Evolutionary conservation across 1,140 invertebrate species (phyloP), one percentile per base, ranked within the genome.

Genomic region (Rhagoletis zephyria): DNA sequence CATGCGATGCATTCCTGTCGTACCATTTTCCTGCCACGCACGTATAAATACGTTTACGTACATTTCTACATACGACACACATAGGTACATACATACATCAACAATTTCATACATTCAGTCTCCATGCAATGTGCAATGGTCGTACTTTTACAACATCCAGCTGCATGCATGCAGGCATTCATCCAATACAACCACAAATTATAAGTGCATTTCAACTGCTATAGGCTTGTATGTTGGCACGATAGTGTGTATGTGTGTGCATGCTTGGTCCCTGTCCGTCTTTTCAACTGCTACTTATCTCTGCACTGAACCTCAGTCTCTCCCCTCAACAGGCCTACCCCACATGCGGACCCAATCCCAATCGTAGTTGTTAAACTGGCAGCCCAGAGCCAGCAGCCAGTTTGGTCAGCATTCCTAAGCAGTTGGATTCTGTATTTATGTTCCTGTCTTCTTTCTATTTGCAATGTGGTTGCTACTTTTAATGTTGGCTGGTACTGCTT

Each of bases 341-440:
- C 61, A 5, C n/a, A 30, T 30, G 30, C 64, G 16, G 16, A 40
- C 64, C 64, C n/a, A 67, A 67, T 19, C 64, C n/a, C 30, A 40
- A 40, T 67, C 30, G 64, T 19, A 67, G 64, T 67, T 67, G 64
- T 67, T 67, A 1, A 63, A 63, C 12, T n/a, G 67, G 12, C 65
- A 40, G 65, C 65, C 40, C 14, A 48, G 19, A 70, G 65, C 12
- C 70, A n/a, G n/a, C 48, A 51, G 74, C 48, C 74, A 56, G 74
- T 81, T 81, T 30, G 74, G 74, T 81, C 74, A 56, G 19, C 74
- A 81, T 81, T 86, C 59, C 85, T 86, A 45, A 86, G 89, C 89
- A 70, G 88, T 61, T 45, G 48, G 45, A 64, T 65, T 63, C 40
- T 65, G 63, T 14, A 63, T 45, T 63, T 65, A 65, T 51, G 85